phyloP scores from a whole-genome alignment of 2,888 invertebrate species.

The Petrolisthes cinctipes region DNA sequence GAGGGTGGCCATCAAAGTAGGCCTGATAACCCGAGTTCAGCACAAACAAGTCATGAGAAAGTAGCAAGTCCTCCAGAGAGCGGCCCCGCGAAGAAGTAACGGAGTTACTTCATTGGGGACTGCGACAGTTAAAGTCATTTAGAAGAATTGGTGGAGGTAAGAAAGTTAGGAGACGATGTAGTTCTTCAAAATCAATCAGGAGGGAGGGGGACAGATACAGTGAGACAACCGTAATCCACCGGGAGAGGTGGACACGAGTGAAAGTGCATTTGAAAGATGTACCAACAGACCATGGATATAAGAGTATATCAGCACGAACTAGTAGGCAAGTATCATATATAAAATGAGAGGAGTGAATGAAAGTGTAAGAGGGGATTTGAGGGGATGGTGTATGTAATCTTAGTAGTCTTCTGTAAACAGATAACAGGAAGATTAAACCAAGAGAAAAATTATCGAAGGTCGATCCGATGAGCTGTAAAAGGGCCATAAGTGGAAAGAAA shows the following conservation, averaged over 20 bases:
- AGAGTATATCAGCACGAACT: not conserved
- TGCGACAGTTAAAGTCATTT: conserved; percentile 6
- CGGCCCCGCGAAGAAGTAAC: not conserved
- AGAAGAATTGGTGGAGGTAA: not conserved
- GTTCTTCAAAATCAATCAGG: not conserved
- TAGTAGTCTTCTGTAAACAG: no score
- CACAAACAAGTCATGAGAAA: not conserved
- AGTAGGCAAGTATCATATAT: not conserved
- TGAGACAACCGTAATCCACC: not conserved
- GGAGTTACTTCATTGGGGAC: not conserved
- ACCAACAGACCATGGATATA: not conserved
- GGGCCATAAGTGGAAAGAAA: not conserved
- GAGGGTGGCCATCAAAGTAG: not conserved
- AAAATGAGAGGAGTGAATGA: not conserved
- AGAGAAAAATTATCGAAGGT: not conserved
- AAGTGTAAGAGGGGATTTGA: not conserved
- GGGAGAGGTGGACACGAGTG: not conserved
- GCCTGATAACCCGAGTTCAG: not conserved
- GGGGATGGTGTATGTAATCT: no score
- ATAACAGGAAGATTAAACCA: no score
- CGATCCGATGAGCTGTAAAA: not conserved
- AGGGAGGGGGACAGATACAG: not conserved
- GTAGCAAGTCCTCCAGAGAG: not conserved
- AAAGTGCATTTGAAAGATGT: not conserved
- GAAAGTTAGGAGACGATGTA: not conserved